Evolutionary conservation across 2,888 invertebrate genomes (phyloP), one percentile per base, ranked within the genome.

Genomic region (Nymphalis c-album): DNA sequence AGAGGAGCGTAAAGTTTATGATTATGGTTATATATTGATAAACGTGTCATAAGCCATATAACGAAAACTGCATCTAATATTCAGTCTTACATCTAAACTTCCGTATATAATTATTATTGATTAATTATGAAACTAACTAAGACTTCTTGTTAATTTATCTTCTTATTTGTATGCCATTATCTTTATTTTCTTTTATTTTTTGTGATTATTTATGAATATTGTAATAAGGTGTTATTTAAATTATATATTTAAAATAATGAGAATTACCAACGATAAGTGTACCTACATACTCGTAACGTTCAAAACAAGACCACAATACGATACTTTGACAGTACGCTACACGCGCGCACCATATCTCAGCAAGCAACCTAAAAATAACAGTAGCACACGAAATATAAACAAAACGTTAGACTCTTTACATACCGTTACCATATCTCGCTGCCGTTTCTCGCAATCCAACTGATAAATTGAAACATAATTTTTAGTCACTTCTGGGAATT

Each of bases 341-440:
- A 60, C 73, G 73, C 74, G 64, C 62, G 55, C 68, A 66, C 72
- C 58, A 60, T 63, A 68, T 64, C 66, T 60, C 67, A 67, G 55
- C 65, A 62, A 67, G 70, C 62, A 65, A 67, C 66, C 72, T 67
- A 75, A 78, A 75, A 80, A 81, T 78, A 82, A 80, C 82, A 82
- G 81, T 81, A 85, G 83, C 79, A 76, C 82, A 83, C 81, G 77
- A 85, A 87, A 85, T 81, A 84, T 87, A 86, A 87, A 86, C 86
- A 87, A 82, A 81, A 78, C 77, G 71, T 76, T 77, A 65, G 67
- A 76, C 76, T 73, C 77, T 77, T 78, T 75, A 74, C 74, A 73
- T 77, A 81, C 82, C 78, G 78, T 82, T 82, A 76, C 63, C 75
- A 70, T 71, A 76, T 55, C 72, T 69, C 66, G 85, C 87, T 85